Conservation (phyloP, 2,888 invertebrate species). For the Lycophotia porphyrea region DNA sequence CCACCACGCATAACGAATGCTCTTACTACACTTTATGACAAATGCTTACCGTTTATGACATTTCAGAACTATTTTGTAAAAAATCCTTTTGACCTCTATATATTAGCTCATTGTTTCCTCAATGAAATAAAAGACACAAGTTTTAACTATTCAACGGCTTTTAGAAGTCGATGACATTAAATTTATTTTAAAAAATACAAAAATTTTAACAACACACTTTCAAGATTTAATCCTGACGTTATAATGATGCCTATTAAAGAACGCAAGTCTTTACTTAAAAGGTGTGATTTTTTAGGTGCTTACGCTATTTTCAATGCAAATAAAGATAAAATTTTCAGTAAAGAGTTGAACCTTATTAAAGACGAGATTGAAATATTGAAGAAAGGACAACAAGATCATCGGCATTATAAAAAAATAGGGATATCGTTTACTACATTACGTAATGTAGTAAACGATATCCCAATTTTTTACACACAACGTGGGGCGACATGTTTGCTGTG, state of each 20-base stretch:
- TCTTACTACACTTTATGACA: neutral
- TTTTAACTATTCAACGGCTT: neutral
- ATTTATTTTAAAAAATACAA: neutral
- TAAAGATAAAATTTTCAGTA: neutral
- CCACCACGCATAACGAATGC: conserved; percentile 2
- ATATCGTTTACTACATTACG: too few species aligned
- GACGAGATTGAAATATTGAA: neutral
- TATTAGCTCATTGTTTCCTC: neutral
- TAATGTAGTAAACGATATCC: neutral
- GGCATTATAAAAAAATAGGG: too few species aligned
- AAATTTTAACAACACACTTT: neutral
- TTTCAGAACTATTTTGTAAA: neutral
- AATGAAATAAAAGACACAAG: neutral
- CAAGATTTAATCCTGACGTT: neutral
- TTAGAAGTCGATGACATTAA: neutral
- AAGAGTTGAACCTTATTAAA: neutral
- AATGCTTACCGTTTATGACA: neutral
- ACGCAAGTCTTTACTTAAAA: neutral
- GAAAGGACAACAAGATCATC: neutral
- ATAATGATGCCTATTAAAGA: too few species aligned
- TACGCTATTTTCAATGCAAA: neutral
- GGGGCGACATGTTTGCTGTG: neutral
- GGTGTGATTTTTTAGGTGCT: neutral
- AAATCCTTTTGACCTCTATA: neutral
- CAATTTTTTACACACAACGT: neutral